Conservation (phyloP, 2,113 vertebrate species). For the Sebastes fasciatus region DNA sequence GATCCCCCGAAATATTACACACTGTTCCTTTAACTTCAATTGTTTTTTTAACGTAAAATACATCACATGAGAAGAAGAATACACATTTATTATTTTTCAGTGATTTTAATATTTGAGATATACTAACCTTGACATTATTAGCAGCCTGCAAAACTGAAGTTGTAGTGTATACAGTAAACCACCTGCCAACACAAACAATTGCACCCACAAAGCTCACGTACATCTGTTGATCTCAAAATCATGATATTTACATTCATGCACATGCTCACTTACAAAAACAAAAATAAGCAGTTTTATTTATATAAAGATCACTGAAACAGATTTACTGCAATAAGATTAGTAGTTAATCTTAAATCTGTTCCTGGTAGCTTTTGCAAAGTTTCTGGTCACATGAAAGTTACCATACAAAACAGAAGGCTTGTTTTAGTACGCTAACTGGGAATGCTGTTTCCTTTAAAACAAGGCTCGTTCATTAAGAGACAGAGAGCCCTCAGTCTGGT, state of each 20-base stretch:
- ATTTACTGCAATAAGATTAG: background rate
- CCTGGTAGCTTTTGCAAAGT: background rate
- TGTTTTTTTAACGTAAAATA: background rate
- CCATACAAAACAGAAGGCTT: background rate
- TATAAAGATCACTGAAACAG: background rate
- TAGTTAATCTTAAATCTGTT: slow-evolving; percentile 17
- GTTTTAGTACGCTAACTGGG: slow-evolving; percentile 10
- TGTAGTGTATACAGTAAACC: background rate
- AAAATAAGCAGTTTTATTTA: background rate
- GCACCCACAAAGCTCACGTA: background rate
- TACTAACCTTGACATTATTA: background rate
- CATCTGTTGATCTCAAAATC: background rate
- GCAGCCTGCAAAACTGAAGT: background rate
- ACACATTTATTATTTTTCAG: background rate
- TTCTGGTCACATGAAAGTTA: slow-evolving; percentile 10
- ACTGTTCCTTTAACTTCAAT: background rate
- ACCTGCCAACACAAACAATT: background rate
- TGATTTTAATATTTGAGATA: background rate
- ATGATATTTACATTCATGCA: slow-evolving; percentile 12
- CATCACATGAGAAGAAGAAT: background rate
- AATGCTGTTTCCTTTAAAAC: slow-evolving; percentile 32
- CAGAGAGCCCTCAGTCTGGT: background rate
- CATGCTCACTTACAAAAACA: background rate
- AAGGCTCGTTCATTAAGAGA: background rate
- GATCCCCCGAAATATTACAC: too few species aligned